These are phyloP conservation scores for Siniperca obscura DNA, from an alignment of 2,797 vertebrate genomes.

Conservation along the genomic window DNA sequence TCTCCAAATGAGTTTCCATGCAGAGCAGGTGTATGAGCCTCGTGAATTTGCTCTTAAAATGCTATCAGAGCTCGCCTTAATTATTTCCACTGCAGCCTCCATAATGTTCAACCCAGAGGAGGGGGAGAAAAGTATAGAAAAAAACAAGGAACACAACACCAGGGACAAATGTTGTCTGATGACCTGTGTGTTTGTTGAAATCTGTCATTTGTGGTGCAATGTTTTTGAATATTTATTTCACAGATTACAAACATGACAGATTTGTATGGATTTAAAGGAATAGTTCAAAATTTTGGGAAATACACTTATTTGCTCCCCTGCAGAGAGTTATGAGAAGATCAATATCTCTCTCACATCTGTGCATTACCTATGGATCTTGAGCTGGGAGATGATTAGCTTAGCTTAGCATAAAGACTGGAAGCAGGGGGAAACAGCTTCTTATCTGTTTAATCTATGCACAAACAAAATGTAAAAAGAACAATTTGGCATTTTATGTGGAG, in stretches of 20 bases:
- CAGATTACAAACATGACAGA: not conserved
- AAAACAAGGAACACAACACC: not conserved
- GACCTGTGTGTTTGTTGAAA: not conserved
- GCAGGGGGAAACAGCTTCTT: not conserved
- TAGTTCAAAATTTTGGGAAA: not conserved
- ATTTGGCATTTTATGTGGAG: not conserved
- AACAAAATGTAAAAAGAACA: not conserved
- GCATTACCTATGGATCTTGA: not conserved
- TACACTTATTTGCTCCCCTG: not conserved
- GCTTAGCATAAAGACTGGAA: not conserved
- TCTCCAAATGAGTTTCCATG: slow-evolving; percentile 48
- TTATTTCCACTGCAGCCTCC: slow-evolving; percentile 37
- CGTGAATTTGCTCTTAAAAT: slow-evolving; percentile 41
- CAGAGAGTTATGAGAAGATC: not conserved
- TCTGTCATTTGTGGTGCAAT: not conserved
- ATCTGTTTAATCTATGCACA: not conserved
- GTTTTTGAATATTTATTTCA: not conserved
- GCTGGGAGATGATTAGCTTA: not conserved
- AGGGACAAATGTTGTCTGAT: not conserved
- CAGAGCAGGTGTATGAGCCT: slow-evolving; percentile 46
- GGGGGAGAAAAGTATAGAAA: not conserved
- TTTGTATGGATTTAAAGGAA: not conserved
- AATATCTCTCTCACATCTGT: not conserved
- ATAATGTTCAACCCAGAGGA: slow-evolving; percentile 7
- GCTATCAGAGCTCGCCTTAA: slow-evolving; percentile 33